Percentiles rank a stretch among this genome's conserved stretches.
These are phyloP conservation scores for Hydractinia symbiolongicarpus DNA, from an alignment of 30 jellyfish, hydroid and myxozoan genomes.

Conservation along the genomic window DNA sequence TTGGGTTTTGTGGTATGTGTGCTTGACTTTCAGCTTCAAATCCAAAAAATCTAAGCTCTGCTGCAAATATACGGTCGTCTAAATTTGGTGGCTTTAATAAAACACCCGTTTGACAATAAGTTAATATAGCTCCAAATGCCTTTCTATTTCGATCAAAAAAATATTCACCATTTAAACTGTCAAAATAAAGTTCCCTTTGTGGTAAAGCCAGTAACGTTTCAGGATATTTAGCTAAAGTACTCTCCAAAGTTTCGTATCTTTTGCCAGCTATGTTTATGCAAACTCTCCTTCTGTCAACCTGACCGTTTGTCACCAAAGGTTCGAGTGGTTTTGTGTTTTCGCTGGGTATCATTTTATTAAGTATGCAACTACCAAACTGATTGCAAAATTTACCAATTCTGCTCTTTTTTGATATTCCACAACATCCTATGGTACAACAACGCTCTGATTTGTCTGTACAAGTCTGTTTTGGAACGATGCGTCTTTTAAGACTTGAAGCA, in stretches of 20 bases:
- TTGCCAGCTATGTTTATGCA: conserved; percentile 76
- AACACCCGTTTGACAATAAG: conserved; percentile 92
- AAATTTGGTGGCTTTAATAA: conserved; percentile 75
- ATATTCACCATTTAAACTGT: conserved; percentile 61
- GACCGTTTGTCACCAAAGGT: conserved; percentile 32
- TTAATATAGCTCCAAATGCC: conserved; percentile 83
- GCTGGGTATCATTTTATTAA: conserved; percentile 12
- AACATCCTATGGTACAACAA: conserved; percentile 9
- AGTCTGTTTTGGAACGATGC: conserved; percentile 1
- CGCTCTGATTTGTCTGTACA: not conserved
- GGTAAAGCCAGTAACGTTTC: conserved; percentile 83
- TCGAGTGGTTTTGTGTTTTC: conserved; percentile 5
- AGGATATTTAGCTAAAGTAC: conserved; percentile 83
- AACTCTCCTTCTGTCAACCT: conserved; percentile 28
- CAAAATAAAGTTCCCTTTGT: conserved; percentile 71
- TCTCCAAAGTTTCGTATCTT: conserved; percentile 69
- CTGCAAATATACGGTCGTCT: conserved; percentile 88
- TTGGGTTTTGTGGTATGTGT: conserved; percentile 51
- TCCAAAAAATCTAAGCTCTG: conserved; percentile 91
- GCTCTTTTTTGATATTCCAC: not conserved
- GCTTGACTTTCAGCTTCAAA: conserved; percentile 84
- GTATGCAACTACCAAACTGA: conserved; percentile 5
- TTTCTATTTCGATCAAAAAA: conserved; percentile 91
- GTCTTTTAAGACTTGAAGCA: conserved; percentile 11
- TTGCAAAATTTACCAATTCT: not conserved